These are phyloP conservation scores for Pseudococcus viburni DNA, from an alignment of 2,888 invertebrate genomes.

Conservation along the genomic window DNA sequence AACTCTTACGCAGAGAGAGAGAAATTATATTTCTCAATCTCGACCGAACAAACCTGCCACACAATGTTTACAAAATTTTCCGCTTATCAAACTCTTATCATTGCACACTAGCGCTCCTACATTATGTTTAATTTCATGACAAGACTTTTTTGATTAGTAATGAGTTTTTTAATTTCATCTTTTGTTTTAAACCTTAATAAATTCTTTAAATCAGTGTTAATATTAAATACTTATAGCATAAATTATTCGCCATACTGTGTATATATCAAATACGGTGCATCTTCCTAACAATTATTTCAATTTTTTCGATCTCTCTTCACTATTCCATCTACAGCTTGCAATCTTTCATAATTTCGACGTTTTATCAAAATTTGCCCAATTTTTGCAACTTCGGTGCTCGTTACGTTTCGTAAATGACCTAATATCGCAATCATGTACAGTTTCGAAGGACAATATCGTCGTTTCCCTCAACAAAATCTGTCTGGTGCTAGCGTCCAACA, in stretches of 20 bases:
- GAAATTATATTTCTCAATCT: background rate
- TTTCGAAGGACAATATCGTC: slow-evolving; percentile 92
- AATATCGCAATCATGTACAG: slow-evolving; percentile 74
- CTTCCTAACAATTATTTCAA: background rate
- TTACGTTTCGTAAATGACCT: slow-evolving; percentile 8
- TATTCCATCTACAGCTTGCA: background rate
- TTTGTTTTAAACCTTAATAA: background rate
- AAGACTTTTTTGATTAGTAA: slow-evolving; percentile 8
- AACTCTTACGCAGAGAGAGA: background rate
- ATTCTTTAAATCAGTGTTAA: background rate
- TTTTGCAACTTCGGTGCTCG: background rate
- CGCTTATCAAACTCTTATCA: slow-evolving; percentile 5
- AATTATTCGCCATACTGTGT: background rate
- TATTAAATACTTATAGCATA: background rate
- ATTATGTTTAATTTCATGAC: slow-evolving; percentile 21
- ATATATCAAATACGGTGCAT: background rate
- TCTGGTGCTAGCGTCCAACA: slow-evolving; percentile 87
- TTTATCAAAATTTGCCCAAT: background rate
- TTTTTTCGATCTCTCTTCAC: background rate
- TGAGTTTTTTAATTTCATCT: background rate
- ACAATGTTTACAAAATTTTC: background rate
- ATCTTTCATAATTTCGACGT: background rate
- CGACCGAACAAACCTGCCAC: background rate
- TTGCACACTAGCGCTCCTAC: slow-evolving; percentile 33
- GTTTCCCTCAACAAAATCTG: slow-evolving; percentile 89